Conservation (phyloP, 2,888 invertebrate genomes). For the Dryobotodes eremita region DNA sequence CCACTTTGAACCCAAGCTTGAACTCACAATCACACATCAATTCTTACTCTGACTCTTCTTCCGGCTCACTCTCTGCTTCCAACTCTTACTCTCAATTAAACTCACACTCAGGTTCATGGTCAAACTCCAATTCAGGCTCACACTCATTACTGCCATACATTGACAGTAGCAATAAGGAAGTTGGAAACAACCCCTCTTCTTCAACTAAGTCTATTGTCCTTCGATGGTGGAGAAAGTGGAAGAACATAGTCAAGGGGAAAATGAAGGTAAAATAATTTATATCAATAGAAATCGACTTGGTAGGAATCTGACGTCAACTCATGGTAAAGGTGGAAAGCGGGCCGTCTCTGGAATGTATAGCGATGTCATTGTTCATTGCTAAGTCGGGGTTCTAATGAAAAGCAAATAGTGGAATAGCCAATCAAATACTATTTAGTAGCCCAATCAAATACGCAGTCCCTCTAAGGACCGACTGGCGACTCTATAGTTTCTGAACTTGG, state of each 20-base stretch:
- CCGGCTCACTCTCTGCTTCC: slow-evolving; percentile 7
- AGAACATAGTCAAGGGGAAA: slow-evolving; percentile 19
- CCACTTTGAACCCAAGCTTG: not conserved
- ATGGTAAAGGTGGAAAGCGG: not conserved
- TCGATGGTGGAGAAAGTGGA: slow-evolving; percentile 50
- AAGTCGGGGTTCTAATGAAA: not conserved
- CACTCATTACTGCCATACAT: slow-evolving; percentile 1
- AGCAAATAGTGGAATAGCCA: not conserved
- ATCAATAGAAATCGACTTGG: not conserved
- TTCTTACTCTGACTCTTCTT: slow-evolving; percentile 2
- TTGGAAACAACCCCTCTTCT: slow-evolving; percentile 5
- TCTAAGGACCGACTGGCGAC: not conserved
- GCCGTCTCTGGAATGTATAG: not conserved
- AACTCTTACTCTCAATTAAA: slow-evolving; percentile 18
- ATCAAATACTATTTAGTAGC: not conserved
- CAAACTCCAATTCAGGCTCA: slow-evolving; percentile 6
- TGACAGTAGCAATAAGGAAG: not conserved
- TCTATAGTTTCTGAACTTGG: not conserved
- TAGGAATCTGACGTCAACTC: not conserved
- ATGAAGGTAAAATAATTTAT: slow-evolving; percentile 46
- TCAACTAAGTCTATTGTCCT: not conserved
- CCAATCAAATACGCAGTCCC: not conserved
- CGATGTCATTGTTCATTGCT: not conserved
- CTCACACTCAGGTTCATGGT: slow-evolving; percentile 9
- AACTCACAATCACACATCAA: not conserved